Evolutionary conservation across 2,888 invertebrate species (phyloP).

Genomic region (Drosophila tripunctata): DNA sequence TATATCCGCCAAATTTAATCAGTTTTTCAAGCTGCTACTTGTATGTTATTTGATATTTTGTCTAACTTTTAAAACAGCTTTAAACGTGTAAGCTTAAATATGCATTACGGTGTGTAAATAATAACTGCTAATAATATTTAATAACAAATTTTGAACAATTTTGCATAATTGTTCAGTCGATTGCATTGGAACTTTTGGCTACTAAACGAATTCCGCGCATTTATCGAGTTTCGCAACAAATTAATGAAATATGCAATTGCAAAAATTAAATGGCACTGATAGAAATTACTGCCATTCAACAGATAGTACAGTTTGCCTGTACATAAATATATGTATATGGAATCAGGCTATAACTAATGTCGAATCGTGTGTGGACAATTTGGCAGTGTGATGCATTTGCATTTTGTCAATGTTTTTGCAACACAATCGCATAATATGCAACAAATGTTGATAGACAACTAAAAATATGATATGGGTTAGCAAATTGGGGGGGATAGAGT

Average conservation of each 20-base stretch:
- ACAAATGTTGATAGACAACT: constrained; percentile 32
- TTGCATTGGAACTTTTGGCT: constrained; percentile 21
- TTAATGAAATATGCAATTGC: constrained; percentile 32
- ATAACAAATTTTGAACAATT: background rate
- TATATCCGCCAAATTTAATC: no score
- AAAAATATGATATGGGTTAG: background rate
- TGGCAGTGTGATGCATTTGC: constrained; percentile 29
- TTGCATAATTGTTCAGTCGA: background rate
- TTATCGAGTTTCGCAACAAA: constrained; percentile 21
- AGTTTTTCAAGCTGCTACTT: no score
- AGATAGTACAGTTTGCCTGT: no score
- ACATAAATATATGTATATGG: background rate
- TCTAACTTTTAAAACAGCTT: no score
- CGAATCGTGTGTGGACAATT: constrained; percentile 18
- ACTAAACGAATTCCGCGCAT: constrained; percentile 1
- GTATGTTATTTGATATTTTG: no score
- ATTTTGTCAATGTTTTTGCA: constrained; percentile 21
- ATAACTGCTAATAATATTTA: background rate
- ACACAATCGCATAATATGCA: constrained; percentile 33
- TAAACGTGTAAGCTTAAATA: no score
- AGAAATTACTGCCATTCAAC: constrained; percentile 6
- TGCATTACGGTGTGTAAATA: no score
- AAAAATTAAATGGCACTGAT: constrained; percentile 21
- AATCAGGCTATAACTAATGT: constrained; percentile 10
- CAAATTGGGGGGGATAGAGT: background rate